Evolutionary conservation across 2,113 vertebrate genomes (phyloP), one percentile per base, ranked within the genome.

Genomic region (Grus americana): DNA sequence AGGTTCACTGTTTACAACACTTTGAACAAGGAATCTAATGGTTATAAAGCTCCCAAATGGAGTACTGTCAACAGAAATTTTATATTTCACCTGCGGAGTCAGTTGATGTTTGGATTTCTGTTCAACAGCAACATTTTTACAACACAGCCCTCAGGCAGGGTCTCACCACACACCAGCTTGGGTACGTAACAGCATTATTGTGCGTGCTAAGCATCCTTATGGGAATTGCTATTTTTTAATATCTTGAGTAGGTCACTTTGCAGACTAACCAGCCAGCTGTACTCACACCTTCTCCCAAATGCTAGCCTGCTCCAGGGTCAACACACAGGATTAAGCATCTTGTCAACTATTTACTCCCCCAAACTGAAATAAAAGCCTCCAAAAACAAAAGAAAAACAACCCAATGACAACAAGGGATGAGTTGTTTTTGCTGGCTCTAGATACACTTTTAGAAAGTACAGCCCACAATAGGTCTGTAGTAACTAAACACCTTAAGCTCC

Each of bases 101-200:
- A 90, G 68, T 61, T 95, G 70, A 70, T 92, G 73, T 93, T 94
- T 76, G 70, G 63, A 93, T 94, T 96, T 97, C 91, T 96, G 79
- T 80, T 89, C 71, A 89, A 93, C 73, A 89, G 92, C 70, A 94
- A 95, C 66, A 72, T 91, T 97, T 97, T 96, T 92, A 96, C 49
- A 94, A 92, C 73, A 66, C 17, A 66, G 79, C 85, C 96, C 70
- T 76, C 66, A 83, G 96, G 96, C 96, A 96, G 82, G 72, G 91
- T 93, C 91, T 96, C 82, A 78, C 63, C 0, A 19, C 70, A 95
- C 66, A 89, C 57, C 67, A 85, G 61, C 54, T 50, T 86, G 74
- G 86, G 92, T 47, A 83, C 23, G 4, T 58, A 87, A 81, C 62
- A 82, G 49, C 57, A 82, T 63, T 85, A 82, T 1, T 75, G 66